Conservation (phyloP, 2,888 invertebrate genomes). For the Pseudococcus jackbeardsleyi region DNA sequence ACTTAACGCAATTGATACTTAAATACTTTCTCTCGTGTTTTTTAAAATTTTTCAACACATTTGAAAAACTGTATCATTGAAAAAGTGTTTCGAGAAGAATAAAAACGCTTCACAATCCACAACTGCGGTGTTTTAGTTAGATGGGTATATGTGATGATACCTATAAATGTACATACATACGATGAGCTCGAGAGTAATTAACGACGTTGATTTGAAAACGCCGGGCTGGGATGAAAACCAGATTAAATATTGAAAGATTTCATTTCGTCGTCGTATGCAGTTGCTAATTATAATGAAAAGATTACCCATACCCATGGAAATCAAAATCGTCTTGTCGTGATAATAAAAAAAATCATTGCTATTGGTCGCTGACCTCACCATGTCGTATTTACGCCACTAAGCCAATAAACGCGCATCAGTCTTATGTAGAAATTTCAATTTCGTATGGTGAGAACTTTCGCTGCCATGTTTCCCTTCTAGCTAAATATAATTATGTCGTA, state of each 20-base stretch:
- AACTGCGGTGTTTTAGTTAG: too few relatives aligned
- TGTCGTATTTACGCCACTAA: background rate
- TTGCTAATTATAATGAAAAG: slow-evolving; percentile 1
- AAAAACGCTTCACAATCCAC: too few relatives aligned
- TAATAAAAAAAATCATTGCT: background rate
- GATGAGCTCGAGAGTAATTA: background rate
- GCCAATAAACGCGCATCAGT: slow-evolving; percentile 1
- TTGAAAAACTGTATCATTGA: slow-evolving; percentile 2
- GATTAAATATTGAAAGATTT: slow-evolving; percentile 23
- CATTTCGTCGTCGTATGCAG: background rate
- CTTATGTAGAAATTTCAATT: slow-evolving; percentile 1
- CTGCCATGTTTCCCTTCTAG: slow-evolving; percentile 17
- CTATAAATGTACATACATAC: background rate
- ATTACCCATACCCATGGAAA: slow-evolving; percentile 17
- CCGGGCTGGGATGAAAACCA: background rate
- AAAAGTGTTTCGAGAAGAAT: background rate
- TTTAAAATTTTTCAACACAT: background rate
- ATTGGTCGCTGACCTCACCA: background rate
- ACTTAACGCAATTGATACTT: background rate
- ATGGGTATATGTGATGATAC: too few relatives aligned
- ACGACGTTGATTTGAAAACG: background rate
- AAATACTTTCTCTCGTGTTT: background rate
- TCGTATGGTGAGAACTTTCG: slow-evolving; percentile 20
- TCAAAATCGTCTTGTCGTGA: slow-evolving; percentile 2
- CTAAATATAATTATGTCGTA: slow-evolving; percentile 19